Evolutionary conservation across 2,888 invertebrate genomes (phyloP), one percentile per base, ranked within the genome.

Genomic region (Ctenicera cuprea): DNA sequence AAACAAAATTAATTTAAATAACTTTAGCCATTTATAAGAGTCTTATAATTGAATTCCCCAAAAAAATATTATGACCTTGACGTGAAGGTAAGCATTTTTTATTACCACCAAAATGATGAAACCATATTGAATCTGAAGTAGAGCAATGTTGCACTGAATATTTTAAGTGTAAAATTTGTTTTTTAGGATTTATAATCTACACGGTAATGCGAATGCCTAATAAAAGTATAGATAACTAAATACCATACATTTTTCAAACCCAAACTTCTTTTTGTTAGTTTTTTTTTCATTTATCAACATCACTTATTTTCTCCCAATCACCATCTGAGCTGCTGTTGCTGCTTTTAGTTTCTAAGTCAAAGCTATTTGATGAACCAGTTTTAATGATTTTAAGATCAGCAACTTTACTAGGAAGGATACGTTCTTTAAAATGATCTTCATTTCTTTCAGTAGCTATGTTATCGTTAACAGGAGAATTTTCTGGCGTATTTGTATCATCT

Each of bases 281-380:
- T 12, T 12, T 16, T 62, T 62, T 62, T 77, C 77, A 83, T 79
- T 84, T 85, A 57, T 84, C 84, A 62, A 81, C 73, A 70, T 86
- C 86, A 66, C 82, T 83, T 71, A 87, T 84, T 82, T 87, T 87
- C 79, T 87, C 87, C 87, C 87, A 87, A 75, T 88, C 88, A 43
- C 87, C 88, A 78, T 88, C 88, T 4, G 85, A 85, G 78, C 86
- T 86, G 71, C 83, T 85, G 73, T 80, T 83, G 68, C 85, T 86
- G 74, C 84, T 84, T 75, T 81, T 81, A 18, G 83, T 82, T 54
- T 83, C 83, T 70, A 83, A 77, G 77, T 83, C 83, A 73, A 83
- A 79, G 77, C 82, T 85, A 43, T 77, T 77, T 18, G 82, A 78
- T 1, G 84, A 83, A 68, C 82, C 83, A 9, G 78, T 78, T 79